Conservation (phyloP, 2,113 vertebrate species). For the Neotragus pygmaeus region DNA sequence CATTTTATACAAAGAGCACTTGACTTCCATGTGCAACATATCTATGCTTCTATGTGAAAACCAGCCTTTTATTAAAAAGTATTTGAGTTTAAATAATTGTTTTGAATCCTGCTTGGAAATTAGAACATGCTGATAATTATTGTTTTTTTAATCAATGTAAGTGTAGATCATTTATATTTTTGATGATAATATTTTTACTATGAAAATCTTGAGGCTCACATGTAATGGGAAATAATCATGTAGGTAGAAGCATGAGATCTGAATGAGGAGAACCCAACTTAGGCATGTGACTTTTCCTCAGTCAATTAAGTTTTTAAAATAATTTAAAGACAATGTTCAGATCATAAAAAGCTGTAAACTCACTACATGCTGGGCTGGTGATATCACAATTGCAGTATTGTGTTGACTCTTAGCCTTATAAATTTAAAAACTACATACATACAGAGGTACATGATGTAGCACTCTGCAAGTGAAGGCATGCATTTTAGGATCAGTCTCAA, state of each 20-base stretch:
- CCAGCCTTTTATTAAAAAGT: neutral
- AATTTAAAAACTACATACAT: neutral
- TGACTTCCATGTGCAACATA: neutral
- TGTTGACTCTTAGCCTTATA: neutral
- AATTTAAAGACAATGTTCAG: neutral
- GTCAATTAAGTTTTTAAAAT: neutral
- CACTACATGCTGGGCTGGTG: neutral
- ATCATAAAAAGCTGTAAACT: neutral
- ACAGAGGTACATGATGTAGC: neutral
- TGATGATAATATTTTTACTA: neutral
- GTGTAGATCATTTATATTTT: neutral
- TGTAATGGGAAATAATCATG: neutral
- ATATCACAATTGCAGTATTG: neutral
- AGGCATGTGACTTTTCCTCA: neutral
- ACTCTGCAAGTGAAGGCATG: neutral
- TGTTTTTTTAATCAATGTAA: neutral
- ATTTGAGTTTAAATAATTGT: neutral
- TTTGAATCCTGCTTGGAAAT: neutral
- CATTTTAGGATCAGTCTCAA: neutral
- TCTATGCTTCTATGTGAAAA: neutral
- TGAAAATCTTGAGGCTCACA: neutral
- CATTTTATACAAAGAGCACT: constrained; percentile 18
- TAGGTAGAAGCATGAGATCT: neutral
- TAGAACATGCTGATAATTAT: neutral
- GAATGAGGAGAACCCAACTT: neutral